Base-by-base conservation (phyloP, 2,113 vertebrate species). In the Sorex araneus region DNA sequence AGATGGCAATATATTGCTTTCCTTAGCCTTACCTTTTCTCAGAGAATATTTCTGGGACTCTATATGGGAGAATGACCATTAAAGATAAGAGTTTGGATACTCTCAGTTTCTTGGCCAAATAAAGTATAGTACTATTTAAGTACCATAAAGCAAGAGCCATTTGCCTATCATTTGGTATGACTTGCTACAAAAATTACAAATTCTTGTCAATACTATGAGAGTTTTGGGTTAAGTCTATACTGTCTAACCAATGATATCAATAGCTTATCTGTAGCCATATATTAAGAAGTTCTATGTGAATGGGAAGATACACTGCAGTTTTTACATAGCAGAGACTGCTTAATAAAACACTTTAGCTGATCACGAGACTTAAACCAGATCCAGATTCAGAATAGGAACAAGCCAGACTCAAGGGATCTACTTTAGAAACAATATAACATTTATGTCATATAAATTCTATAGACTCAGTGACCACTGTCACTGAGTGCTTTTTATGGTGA, bases 51-150 rank as follows among this genome's bases (percentile, higher is more conserved):
- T 92, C 50, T 76, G 79, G 3, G 8, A n/a, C 28, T 70, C 32
- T 60, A 27, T 63, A 30, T 13, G 19, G 32, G 0, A 85, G 4
- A 89, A 93, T 70, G 30, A 25, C 19, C 34, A 74, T n/a, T 87
- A 67, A 92, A 82, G n/a, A 83, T 75, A 12, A 83, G 27, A 15
- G 19, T 47, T 8, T 67, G 1, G n/a, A 89, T 76, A 67, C 2
- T 34, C 30, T 87, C 8, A 23, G 8, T 85, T 50, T 85, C 70
- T 80, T 89, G 43, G n/a, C 18, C 74, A 94, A 92, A 81, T 66
- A 84, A 1, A 87, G 40, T n/a, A 69, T 50, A 85, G 67, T 28
- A 32, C 7, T 63, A 8, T 45, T 34, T 78, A 73, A 36, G 30
- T 15, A 85, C 25, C 15, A 43, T 60, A 83, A 74, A 5, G 3